Percentiles rank a stretch among this genome's conserved stretches.
Conservation (phyloP, 2,113 vertebrate genomes). For the Butastur rufipennis region DNA sequence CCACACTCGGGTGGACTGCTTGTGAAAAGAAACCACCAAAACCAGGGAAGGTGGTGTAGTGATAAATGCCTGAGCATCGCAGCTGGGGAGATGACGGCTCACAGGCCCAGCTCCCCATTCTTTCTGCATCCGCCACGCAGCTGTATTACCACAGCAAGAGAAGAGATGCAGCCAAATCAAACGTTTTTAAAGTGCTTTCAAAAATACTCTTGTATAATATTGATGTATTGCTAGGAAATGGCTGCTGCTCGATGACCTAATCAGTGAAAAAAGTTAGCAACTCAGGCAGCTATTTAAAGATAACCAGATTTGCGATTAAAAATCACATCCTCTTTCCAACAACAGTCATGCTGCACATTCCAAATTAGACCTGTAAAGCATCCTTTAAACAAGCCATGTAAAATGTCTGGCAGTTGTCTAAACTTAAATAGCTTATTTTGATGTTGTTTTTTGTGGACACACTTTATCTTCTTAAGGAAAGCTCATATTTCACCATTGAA, state of each 20-base stretch:
- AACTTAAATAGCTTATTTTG: not conserved
- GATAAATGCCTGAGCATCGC: fast-evolving
- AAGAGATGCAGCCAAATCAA: not conserved
- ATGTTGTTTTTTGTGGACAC: not conserved
- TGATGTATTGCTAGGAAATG: not conserved
- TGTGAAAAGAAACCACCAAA: not conserved
- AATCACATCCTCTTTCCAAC: not conserved
- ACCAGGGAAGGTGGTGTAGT: not conserved
- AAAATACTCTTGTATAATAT: not conserved
- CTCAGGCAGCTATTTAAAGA: not conserved
- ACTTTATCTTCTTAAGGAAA: not conserved
- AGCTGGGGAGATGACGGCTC: fast-evolving
- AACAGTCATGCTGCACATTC: not conserved
- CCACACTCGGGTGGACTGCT: no score
- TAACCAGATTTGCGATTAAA: not conserved
- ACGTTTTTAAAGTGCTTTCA: not conserved
- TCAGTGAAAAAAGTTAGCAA: not conserved
- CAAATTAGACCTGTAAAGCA: not conserved
- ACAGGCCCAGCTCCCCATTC: not conserved
- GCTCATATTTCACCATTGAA: not conserved
- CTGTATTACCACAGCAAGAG: not conserved
- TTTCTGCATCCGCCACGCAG: not conserved
- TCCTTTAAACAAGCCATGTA: not conserved
- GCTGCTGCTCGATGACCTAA: not conserved
- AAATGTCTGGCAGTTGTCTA: not conserved